phyloP scores from a whole-genome alignment of 2,888 invertebrate genomes.

The Scrobipalpa atriplicella region DNA sequence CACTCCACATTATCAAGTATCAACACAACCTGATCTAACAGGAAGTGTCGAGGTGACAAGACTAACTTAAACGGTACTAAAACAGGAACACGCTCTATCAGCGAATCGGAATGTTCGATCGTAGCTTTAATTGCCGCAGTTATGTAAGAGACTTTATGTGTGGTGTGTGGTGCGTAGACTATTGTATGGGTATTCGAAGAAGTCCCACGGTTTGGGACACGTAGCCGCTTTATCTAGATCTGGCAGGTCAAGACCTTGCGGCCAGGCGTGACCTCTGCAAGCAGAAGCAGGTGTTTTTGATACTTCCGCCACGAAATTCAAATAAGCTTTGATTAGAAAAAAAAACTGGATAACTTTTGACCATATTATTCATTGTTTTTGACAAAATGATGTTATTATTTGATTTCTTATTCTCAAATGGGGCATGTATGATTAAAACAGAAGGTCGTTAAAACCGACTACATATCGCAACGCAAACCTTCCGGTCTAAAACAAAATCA shows the following conservation, averaged over 20 bases:
- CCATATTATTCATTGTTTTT: too few relatives aligned
- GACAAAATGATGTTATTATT: too few relatives aligned
- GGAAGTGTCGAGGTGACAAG: constrained; percentile 29
- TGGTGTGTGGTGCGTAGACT: constrained; percentile 39
- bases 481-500: neutral
- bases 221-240: constrained; percentile 66
- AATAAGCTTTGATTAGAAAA: neutral
- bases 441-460: neutral
- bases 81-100: constrained; percentile 31
- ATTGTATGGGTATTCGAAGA: constrained; percentile 50
- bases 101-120: constrained; percentile 46
- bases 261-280: constrained; percentile 66
- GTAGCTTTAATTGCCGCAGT: constrained; percentile 69
- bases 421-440: too few relatives aligned
- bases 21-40: constrained; percentile 22
- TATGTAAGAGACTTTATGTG: constrained; percentile 65
- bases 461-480: neutral
- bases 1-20: constrained; percentile 14
- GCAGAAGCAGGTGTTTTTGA: constrained; percentile 54
- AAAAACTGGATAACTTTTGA: too few relatives aligned
- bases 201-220: constrained; percentile 71
- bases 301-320: constrained; percentile 45
- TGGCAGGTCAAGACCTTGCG: constrained; percentile 67
- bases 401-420: too few relatives aligned
- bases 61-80: constrained; percentile 28